These are phyloP conservation scores for Serilophus lunatus DNA, from an alignment of 2,113 vertebrate genomes.

Conservation along the genomic window DNA sequence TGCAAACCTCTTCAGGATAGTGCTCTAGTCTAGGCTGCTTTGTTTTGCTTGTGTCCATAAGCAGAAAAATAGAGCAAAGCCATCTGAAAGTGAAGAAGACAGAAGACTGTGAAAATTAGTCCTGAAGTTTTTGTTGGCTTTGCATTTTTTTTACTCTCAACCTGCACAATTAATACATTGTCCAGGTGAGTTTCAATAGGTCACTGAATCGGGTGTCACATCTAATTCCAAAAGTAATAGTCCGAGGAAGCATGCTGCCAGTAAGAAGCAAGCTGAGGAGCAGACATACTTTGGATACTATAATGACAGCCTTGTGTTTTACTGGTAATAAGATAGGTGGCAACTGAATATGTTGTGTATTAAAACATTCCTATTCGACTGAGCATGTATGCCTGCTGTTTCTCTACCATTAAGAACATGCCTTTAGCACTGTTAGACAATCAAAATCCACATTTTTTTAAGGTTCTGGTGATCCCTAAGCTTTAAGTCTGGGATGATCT, in stretches of 20 bases:
- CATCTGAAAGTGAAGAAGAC: background rate
- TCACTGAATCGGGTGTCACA: background rate
- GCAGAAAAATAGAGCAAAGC: background rate
- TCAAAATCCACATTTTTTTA: background rate
- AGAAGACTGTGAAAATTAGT: background rate
- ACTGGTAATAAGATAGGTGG: background rate
- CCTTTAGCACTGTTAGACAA: conserved; percentile 18
- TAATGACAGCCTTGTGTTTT: conserved; percentile 10
- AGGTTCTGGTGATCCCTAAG: background rate
- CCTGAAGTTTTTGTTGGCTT: background rate
- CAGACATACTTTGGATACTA: background rate
- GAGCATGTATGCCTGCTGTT: background rate
- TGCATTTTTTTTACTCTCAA: background rate
- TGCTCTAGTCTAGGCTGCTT: background rate
- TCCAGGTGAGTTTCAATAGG: background rate
- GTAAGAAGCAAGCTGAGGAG: background rate
- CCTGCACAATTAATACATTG: background rate
- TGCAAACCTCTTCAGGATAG: background rate
- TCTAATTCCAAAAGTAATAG: background rate
- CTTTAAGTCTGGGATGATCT: background rate
- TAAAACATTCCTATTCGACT: background rate
- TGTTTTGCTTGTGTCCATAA: background rate
- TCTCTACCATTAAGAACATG: background rate
- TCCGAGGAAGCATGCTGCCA: background rate
- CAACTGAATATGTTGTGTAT: background rate